Evolutionary conservation across 2,113 vertebrate genomes (phyloP), one percentile per base, ranked within the genome.

Genomic region (Oreochromis spilurus): DNA sequence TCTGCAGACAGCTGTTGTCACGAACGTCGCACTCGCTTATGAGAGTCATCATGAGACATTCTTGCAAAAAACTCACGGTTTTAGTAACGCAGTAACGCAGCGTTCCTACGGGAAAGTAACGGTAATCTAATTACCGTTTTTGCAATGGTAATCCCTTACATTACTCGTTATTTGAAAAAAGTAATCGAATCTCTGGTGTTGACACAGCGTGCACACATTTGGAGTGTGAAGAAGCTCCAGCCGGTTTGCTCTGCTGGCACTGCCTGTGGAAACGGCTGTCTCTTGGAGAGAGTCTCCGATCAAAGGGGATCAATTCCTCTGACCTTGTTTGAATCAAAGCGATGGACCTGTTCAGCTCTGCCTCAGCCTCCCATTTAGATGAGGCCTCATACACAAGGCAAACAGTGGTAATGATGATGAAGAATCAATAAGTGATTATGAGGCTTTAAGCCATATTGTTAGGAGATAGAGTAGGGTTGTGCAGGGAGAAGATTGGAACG

Each of bases 261-360:
- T 38, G 38, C 77, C 43, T 58, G 77, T 83, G 91, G 89, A 92
- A 86, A 83, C 10, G 6, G 79, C 62, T 79, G 79, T 82, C 88
- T 90, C 89, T 92, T 85, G 54, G 60, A 75, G 81, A 79, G 84
- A 87, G 79, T 84, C 89, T 84, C 81, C 5, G 50, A 92, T 93
- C 91, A 92, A 90, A 92, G 75, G 43, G 31, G 83, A 93, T 93
- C 79, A 83, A 94, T 94, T 90, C 81, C 65, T 65, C 81, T 95
- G 93, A 95, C 94, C 92, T 94, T 93, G 93, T 94, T 93, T 6
- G 19, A 55, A 91, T 92, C 91, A 93, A 90, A 94, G 89, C 13
- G 9, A 45, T 45, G 67, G 81, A 90, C 85, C 72, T 10, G 24
- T 84, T 82, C 86, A 77, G 60, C 50, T 77, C 78, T 5, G 10